phyloP scores from a whole-genome alignment of 1,140 invertebrate species.

The Microplitis mediator region DNA sequence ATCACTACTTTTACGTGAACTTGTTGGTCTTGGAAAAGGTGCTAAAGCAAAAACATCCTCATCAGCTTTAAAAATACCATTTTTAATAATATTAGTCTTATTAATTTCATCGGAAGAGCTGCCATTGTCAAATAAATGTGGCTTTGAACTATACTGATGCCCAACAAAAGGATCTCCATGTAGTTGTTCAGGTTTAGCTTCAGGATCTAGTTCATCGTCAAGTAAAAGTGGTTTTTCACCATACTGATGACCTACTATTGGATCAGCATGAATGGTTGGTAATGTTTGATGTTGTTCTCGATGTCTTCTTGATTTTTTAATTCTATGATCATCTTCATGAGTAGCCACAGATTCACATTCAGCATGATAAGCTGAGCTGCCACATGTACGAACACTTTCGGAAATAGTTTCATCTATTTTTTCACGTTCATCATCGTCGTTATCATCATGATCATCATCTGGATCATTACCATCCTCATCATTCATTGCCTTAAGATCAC shows the following conservation, averaged over 20 bases:
- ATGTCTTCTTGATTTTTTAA: conserved; percentile 39
- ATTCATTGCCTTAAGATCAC: conserved; percentile 71
- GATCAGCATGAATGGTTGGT: conserved; percentile 46
- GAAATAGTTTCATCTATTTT: conserved; percentile 69
- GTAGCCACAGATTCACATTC: conserved; percentile 74
- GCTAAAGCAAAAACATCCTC: conserved; percentile 78
- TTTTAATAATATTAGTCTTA: conserved; percentile 31
- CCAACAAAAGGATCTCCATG: conserved; percentile 59
- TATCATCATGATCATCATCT: conserved; percentile 56
- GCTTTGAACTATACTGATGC: conserved; percentile 48
- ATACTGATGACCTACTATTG: conserved; percentile 76
- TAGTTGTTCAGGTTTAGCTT: conserved; percentile 56
- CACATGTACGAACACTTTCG: conserved; percentile 71
- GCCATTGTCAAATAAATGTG: conserved; percentile 36
- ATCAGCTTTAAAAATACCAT: conserved; percentile 53
- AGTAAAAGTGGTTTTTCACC: conserved; percentile 78
- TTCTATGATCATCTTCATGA: conserved; percentile 65
- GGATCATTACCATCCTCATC: conserved; percentile 66
- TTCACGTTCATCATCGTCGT: conserved; percentile 40
- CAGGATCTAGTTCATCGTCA: conserved; percentile 79
- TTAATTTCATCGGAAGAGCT: conserved; percentile 47
- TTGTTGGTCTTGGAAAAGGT: conserved; percentile 69
- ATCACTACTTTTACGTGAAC: conserved; percentile 51
- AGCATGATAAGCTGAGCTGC: conserved; percentile 73
- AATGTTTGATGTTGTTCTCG: conserved; percentile 27